Conservation (phyloP, 2,888 invertebrate species). For the Netelia fuscicornis region DNA sequence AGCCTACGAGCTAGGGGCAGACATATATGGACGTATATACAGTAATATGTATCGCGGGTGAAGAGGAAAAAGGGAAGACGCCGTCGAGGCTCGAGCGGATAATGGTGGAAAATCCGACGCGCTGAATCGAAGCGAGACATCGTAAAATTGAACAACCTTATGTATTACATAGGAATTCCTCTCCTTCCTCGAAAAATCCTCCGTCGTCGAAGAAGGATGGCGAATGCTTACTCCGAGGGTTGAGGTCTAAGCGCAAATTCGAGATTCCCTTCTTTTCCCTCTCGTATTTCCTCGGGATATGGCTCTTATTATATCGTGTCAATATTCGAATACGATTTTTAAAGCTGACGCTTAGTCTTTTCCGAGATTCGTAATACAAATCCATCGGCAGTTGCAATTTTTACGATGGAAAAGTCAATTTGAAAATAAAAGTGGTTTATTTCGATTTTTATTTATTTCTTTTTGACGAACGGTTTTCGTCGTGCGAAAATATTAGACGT, state of each 20-base stretch:
- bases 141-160: slow-evolving; percentile 84
- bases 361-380: neutral
- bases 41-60: slow-evolving; percentile 32
- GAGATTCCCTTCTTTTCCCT: neutral
- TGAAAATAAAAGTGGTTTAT: too few species aligned
- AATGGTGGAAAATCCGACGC: slow-evolving; percentile 83
- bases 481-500: too few species aligned
- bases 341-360: slow-evolving; percentile 7
- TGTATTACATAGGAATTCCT: slow-evolving; percentile 78
- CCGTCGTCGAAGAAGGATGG: slow-evolving; percentile 22
- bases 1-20: slow-evolving; percentile 64
- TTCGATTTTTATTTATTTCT: too few species aligned
- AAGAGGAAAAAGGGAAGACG: slow-evolving; percentile 68
- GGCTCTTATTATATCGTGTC: slow-evolving; percentile 28
- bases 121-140: slow-evolving; percentile 83
- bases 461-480: too few species aligned
- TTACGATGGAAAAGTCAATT: too few species aligned
- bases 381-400: neutral
- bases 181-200: slow-evolving; percentile 12
- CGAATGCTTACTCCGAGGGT: slow-evolving; percentile 24
- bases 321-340: slow-evolving; percentile 20
- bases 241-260: slow-evolving; percentile 12
- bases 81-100: slow-evolving; percentile 76
- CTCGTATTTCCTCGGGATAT: slow-evolving; percentile 3
- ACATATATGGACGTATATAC: neutral